Evolutionary conservation across 2,113 vertebrate genomes (phyloP).

Genomic region (Psittacula cyanocephala): DNA sequence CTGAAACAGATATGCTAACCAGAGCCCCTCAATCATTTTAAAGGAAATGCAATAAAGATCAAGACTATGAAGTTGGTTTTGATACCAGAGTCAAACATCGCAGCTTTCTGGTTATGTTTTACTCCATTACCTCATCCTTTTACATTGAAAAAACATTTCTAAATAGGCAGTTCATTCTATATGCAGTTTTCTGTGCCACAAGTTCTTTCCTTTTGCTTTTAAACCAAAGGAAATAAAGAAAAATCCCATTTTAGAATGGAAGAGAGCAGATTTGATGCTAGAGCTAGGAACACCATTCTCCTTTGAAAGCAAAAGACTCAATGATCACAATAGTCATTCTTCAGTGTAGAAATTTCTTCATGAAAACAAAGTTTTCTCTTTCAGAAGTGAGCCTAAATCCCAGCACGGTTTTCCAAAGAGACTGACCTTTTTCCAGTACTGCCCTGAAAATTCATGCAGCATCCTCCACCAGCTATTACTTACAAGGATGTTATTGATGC

Average conservation of each 20-base stretch:
- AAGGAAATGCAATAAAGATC: background rate
- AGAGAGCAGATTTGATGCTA: background rate
- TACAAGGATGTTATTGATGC: background rate
- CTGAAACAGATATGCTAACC: conserved; percentile 46
- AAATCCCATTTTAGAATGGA: background rate
- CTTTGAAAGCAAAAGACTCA: background rate
- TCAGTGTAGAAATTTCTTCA: background rate
- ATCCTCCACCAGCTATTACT: background rate
- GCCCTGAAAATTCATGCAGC: background rate
- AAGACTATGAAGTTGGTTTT: background rate
- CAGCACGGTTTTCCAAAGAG: background rate
- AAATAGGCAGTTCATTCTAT: background rate
- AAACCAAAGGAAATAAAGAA: background rate
- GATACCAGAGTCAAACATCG: background rate
- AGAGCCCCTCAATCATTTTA: background rate
- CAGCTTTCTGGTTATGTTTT: background rate
- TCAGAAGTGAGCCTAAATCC: background rate
- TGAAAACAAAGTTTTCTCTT: background rate
- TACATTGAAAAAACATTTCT: background rate
- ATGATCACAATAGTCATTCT: background rate
- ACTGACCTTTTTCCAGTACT: background rate
- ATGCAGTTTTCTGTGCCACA: background rate
- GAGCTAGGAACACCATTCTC: background rate
- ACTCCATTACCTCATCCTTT: background rate
- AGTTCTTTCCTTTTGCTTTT: background rate